phyloP scores from a whole-genome alignment of 2,113 vertebrate genomes.

The Tringa solitaria region DNA sequence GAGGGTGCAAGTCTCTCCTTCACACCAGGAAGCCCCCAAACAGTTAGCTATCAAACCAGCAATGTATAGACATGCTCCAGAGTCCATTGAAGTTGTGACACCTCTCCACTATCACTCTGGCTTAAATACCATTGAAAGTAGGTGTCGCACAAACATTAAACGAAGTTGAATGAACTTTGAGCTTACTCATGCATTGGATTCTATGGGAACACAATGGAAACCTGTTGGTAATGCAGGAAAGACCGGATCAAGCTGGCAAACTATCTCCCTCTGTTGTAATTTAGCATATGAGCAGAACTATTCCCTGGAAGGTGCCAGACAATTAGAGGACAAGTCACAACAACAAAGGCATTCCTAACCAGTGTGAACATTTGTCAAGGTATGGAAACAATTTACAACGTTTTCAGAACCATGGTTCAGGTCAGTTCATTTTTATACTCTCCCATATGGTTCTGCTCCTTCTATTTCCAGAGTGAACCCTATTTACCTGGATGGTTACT shows the following conservation, averaged over 20 bases:
- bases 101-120: not conserved
- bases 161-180: not conserved
- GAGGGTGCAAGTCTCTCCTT: not conserved
- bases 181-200: not conserved
- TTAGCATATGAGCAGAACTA: not conserved
- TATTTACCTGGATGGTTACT: constrained; percentile 42
- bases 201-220: not conserved
- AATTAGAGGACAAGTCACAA: constrained; percentile 31
- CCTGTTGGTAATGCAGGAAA: not conserved
- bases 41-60: not conserved
- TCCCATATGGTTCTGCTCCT: constrained; percentile 43
- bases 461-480: constrained; percentile 54
- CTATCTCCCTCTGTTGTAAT: not conserved
- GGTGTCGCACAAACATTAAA: not conserved
- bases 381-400: constrained; percentile 59
- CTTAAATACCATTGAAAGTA: not conserved
- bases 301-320: not conserved
- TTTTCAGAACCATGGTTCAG: constrained; percentile 49
- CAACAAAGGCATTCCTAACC: not conserved
- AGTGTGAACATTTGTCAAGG: constrained; percentile 35
- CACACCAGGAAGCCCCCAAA: not conserved
- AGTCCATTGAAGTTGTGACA: not conserved
- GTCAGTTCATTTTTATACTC: constrained; percentile 61
- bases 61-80: rapidly evolving
- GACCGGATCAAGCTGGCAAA: not conserved